Evolutionary conservation across 2,888 invertebrate genomes (phyloP), one percentile per base, ranked within the genome.

Genomic region (Harpalus rubripes): DNA sequence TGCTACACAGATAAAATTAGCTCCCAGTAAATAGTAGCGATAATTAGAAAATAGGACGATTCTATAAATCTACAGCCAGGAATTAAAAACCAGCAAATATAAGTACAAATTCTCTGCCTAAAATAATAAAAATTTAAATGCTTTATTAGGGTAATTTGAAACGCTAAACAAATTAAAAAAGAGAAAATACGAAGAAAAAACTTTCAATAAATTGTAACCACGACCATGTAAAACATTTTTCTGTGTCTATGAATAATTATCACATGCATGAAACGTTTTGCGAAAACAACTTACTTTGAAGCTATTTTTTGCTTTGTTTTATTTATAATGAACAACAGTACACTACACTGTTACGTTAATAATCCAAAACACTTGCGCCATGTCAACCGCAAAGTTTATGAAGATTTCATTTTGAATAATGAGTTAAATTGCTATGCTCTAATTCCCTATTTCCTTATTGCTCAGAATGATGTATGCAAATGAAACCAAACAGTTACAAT

Each of bases 401-500:
- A 52, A 52, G 44, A 52, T 52, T 52, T 52, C 44, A 52, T 52
- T 52, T 52, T 52, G 10, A 52, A 32, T 32, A 32, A 52, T 52
- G 44, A 52, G 22, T 26, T 61, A 61, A 61, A 18, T 59, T 12
- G 59, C 61, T 52, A 12, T 52, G 44, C 10, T 52, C 16, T 12
- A 39, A 68, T 39, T 68, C n/a, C n/a, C 68, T n/a, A n/a, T 63
- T 18, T 63, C 63, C 63, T 63, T 63, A 63, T 26, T 22, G 10
- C 26, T 63, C 63, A 63, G 22, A 63, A 22, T 68, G 39, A 68
- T 68, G 39, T 68, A 68, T 39, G 68, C 39, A 39, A 68, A 68
- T 68, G 32, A 68, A 68, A 63, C 26, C 63, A 12, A 12, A 39
- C 39, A 68, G 68, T 68, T 10, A n/a, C 65, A 65, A 65, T 65